A percentile compares a stretch with the other conserved stretches of the same genome.
Conservation (phyloP, 2,888 invertebrate genomes). For the Cosmopolites sordidus region DNA sequence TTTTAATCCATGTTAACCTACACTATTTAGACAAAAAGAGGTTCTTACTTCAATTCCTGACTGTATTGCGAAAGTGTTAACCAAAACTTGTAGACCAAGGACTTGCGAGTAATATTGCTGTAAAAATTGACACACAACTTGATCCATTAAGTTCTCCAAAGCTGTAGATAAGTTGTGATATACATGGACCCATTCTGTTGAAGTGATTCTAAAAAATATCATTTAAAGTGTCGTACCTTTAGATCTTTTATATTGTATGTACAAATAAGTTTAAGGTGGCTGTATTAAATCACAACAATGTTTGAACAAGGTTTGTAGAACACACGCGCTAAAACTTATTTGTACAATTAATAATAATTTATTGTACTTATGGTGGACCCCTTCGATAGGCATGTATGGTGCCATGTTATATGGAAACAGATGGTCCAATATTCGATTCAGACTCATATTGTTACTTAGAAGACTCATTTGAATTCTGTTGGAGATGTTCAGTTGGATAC, state of each 20-base stretch:
- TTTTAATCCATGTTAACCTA: too few relatives aligned
- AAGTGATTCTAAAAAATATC: conserved; percentile 58
- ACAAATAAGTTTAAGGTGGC: too few relatives aligned
- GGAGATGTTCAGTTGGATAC: conserved; percentile 42
- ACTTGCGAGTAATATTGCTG: conserved; percentile 79
- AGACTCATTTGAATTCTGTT: conserved; percentile 45
- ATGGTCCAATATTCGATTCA: conserved; percentile 41
- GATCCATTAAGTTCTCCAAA: conserved; percentile 55
- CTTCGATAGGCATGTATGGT: conserved; percentile 48
- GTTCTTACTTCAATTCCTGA: conserved; percentile 40
- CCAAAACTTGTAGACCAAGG: conserved; percentile 71
- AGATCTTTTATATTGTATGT: too few relatives aligned
- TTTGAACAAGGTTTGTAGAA: too few relatives aligned
- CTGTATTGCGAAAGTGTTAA: conserved; percentile 66
- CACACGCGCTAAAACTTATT: too few relatives aligned
- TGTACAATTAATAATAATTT: too few relatives aligned
- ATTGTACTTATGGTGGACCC: conserved; percentile 43
- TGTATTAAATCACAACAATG: too few relatives aligned
- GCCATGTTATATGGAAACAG: conserved; percentile 46
- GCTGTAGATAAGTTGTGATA: conserved; percentile 48
- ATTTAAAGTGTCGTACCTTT: too few relatives aligned
- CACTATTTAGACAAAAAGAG: too few relatives aligned
- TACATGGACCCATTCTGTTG: conserved; percentile 59
- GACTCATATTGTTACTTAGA: conserved; percentile 43
- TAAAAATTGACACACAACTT: conserved; percentile 67